phyloP scores from a whole-genome alignment of 2,113 vertebrate species.

The Upupa epops region DNA sequence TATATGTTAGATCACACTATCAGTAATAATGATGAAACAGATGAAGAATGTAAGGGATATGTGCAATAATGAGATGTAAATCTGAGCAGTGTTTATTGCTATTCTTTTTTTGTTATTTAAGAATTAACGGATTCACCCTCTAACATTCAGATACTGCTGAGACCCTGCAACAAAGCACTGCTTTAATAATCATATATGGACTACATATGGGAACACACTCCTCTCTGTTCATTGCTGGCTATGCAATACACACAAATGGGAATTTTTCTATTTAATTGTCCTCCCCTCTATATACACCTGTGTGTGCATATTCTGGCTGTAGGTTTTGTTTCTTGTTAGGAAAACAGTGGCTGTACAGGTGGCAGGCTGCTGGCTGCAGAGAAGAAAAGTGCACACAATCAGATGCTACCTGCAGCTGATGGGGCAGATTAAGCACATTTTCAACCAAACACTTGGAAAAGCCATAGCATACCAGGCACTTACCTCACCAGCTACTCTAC shows the following conservation, averaged over 20 bases:
- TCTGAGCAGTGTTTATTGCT: background rate
- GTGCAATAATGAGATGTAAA: background rate
- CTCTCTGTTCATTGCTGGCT: background rate
- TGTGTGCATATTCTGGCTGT: background rate
- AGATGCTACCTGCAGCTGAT: background rate
- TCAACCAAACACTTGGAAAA: background rate
- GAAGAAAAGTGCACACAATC: background rate
- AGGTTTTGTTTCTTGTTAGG: background rate
- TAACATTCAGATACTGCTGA: background rate
- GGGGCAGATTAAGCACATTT: background rate
- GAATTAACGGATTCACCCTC: background rate
- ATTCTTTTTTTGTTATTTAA: background rate
- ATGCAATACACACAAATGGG: background rate
- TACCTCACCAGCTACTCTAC: accelerated
- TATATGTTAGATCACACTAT: background rate
- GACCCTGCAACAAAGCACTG: background rate
- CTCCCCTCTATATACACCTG: background rate
- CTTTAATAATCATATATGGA: background rate
- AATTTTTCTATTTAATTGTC: background rate
- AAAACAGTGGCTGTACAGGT: background rate
- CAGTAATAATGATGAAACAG: background rate
- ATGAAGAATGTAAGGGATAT: background rate
- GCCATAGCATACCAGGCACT: background rate
- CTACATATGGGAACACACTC: no score
- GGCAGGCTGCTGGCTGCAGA: background rate